Base-by-base conservation (phyloP, 2,113 vertebrate genomes). In the Poeciliopsis retropinna region DNA sequence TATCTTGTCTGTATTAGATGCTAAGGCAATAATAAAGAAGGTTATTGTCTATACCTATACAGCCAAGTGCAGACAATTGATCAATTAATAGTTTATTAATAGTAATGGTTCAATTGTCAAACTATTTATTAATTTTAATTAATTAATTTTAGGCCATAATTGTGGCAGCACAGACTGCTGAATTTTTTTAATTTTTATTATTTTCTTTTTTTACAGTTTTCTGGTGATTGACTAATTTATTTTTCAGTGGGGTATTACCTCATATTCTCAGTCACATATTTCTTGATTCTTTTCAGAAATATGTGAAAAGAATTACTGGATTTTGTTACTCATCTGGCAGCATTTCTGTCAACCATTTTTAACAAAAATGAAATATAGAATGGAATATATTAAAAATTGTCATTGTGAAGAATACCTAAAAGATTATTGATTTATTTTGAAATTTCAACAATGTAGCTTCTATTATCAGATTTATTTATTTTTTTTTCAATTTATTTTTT, bases 261-360 rank as follows among this genome's bases (percentile, higher is more conserved):
- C 22, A 22, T 6, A 5, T 54, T 25, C 22, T 54, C 51, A n/a
- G 22, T 22, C 51, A n/a, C 25, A 22, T 9, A 7, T 2, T 54
- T 22, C 17, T 2, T 7, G 17, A 25, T 25, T 54, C 7, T 11
- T 37, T 37, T 79, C 64, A 31, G 3, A 31, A 31, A 31, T 4
- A 31, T 4, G 30, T 31, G 0, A 31, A 31, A 30, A 31, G 30
- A 31, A 31, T 31, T 4, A 31, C 4, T 31, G 30, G 30, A 31
- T 31, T 25, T 39, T 76, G 54, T 64, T 44, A 15, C 29, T 29
- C 44, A 73, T 71, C 19, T 32, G 13, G 1, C 17, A 72, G 63
- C 4, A 14, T 63, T 66, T 67, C 60, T 82, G 75, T 15, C 5
- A 63, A 19, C 5, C 47, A n/a, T 51, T 75, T 77, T 71, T 64